phyloP scores from a whole-genome alignment of 2,888 invertebrate genomes.

The Penaeus monodon region DNA sequence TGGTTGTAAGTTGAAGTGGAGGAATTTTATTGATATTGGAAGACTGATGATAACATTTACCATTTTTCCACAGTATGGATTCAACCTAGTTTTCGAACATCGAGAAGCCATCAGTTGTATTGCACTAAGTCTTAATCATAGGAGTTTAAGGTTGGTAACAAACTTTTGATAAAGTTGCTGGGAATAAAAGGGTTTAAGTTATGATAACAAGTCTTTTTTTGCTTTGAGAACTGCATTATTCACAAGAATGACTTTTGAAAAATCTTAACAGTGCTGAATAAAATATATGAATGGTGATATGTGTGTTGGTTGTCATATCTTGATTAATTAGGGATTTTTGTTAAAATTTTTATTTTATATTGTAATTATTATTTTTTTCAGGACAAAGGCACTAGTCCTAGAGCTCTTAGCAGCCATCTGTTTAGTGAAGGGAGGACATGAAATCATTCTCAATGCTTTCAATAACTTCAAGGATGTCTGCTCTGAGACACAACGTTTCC shows the following conservation, averaged over 20 bases:
- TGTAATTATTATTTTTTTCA: conserved; percentile 68
- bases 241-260: no score
- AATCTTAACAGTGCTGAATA: no score
- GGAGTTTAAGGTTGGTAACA: conserved; percentile 81
- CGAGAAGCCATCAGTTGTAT: conserved; percentile 98
- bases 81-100: conserved; percentile 98
- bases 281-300: no score
- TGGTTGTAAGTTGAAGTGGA: not conserved
- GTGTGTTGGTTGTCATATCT: no score
- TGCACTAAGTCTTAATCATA: conserved; percentile 95
- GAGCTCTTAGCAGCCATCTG: conserved; percentile 98
- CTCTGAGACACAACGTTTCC: conserved; percentile 88
- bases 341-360: not conserved
- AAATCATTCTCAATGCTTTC: conserved; percentile 95
- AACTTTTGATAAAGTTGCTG: not conserved
- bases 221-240: no score
- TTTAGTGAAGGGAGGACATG: conserved; percentile 98
- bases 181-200: no score
- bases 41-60: conserved; percentile 50
- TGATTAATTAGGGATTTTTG: not conserved
- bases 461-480: conserved; percentile 93
- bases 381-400: conserved; percentile 96
- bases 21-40: no score
- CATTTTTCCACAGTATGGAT: conserved; percentile 84
- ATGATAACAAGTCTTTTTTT: no score